These are phyloP conservation scores for Cryptotermes secundus DNA, from an alignment of 1,140 invertebrate genomes.

Conservation along the genomic window DNA sequence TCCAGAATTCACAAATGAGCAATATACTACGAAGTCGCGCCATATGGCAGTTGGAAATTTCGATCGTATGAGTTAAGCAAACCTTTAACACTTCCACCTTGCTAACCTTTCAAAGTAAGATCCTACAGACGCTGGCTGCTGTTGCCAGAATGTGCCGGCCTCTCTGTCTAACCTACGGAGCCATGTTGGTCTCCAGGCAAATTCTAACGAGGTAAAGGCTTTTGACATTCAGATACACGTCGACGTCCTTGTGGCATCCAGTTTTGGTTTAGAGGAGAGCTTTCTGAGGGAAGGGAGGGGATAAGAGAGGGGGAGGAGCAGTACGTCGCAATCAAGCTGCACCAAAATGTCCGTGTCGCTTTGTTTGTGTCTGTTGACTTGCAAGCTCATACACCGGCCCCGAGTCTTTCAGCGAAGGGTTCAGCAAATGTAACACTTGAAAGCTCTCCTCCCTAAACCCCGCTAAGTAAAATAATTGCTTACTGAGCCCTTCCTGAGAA, in stretches of 20 bases:
- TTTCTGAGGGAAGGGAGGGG: background rate
- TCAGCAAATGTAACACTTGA: background rate
- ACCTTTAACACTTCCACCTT: background rate
- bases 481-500: too few species aligned
- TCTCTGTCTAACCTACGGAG: background rate
- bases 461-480: constrained; percentile 12
- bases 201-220: constrained; percentile 16
- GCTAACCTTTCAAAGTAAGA: background rate
- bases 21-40: background rate
- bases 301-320: background rate
- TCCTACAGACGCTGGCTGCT: background rate
- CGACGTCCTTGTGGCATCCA: background rate
- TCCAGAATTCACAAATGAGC: background rate
- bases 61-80: background rate
- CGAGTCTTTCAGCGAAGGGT: background rate
- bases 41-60: background rate
- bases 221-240: background rate
- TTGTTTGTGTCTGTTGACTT: constrained; percentile 1
- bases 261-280: background rate
- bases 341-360: background rate
- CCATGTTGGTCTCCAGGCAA: constrained; percentile 7
- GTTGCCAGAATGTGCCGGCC: background rate
- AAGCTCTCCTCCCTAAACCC: background rate
- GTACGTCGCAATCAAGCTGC: background rate
- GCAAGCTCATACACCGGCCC: background rate